phyloP scores from a whole-genome alignment of 2,888 invertebrate species.

The Campaea margaritaria region DNA sequence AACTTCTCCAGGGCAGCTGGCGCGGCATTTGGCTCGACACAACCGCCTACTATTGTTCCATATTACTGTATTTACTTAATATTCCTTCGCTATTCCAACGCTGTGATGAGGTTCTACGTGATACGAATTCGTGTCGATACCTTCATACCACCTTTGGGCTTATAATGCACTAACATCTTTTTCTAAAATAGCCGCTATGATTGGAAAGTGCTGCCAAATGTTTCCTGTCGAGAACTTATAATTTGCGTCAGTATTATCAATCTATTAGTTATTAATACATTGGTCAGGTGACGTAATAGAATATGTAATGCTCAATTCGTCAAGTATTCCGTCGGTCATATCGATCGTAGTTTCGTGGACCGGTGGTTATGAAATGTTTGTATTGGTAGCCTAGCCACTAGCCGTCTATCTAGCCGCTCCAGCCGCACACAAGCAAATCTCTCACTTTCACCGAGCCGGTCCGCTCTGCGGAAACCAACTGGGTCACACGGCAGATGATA shows the following conservation, averaged over 20 bases:
- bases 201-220: conserved; percentile 22
- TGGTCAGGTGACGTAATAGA: conserved; percentile 56
- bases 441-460: conserved; percentile 75
- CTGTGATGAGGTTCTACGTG: conserved; percentile 50
- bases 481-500: conserved; percentile 63
- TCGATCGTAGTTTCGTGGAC: conserved; percentile 60
- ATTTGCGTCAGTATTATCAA: conserved; percentile 42
- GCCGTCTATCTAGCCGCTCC: conserved; percentile 56
- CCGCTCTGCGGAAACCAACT: conserved; percentile 58
- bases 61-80: conserved; percentile 47
- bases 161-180: conserved; percentile 4
- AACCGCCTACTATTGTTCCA: conserved; percentile 51
- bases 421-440: conserved; percentile 62
- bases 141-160: conserved; percentile 20
- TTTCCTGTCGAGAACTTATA: conserved; percentile 48
- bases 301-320: conserved; percentile 58
- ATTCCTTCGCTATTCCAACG: conserved; percentile 46
- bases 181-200: not conserved
- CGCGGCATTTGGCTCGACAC: conserved; percentile 41
- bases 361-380: conserved; percentile 72
- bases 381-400: conserved; percentile 47
- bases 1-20: conserved; percentile 57
- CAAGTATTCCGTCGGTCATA: conserved; percentile 57
- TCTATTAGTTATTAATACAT: conserved; percentile 40
- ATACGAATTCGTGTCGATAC: conserved; percentile 45